Percentiles rank a stretch among this genome's conserved stretches.
Evolutionary conservation across 2,797 vertebrate genomes (phyloP).

Genomic region (Fistularia commersonii): DNA sequence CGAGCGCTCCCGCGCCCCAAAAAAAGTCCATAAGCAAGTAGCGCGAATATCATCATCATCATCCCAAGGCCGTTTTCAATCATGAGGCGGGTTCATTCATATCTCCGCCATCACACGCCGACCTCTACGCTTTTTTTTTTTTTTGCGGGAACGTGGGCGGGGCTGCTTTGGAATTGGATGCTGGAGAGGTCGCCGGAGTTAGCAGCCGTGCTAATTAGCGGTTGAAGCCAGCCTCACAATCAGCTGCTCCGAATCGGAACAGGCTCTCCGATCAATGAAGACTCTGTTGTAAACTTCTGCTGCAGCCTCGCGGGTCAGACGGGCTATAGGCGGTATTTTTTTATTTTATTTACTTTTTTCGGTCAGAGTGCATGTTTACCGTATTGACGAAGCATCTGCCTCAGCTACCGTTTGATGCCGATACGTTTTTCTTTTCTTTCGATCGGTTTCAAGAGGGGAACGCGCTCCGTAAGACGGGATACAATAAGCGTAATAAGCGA

Average conservation of each 20-base stretch:
- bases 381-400: neutral
- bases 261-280: constrained; percentile 44
- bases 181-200: constrained; percentile 25
- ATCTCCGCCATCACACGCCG: constrained; percentile 13
- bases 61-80: constrained; percentile 19
- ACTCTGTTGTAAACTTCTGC: constrained; percentile 30
- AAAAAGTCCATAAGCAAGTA: constrained; percentile 36
- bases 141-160: constrained; percentile 26
- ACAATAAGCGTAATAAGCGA: no score
- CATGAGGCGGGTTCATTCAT: constrained; percentile 33
- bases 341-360: constrained; percentile 27
- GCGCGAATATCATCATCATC: constrained; percentile 17
- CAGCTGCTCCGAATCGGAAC: constrained; percentile 45
- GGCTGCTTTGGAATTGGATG: constrained; percentile 25
- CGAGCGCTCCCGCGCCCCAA: constrained; percentile 22
- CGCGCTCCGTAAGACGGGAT: no score
- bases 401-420: no score
- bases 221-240: constrained; percentile 26
- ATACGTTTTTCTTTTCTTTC: no score
- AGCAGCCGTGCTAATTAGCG: constrained; percentile 55
- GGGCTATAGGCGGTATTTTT: constrained; percentile 49
- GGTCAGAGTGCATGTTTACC: constrained; percentile 8
- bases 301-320: constrained; percentile 39
- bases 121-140: constrained; percentile 43
- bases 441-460: no score